phyloP scores from a whole-genome alignment of 2,797 vertebrate species.

The Rhadinocentrus ornatus region DNA sequence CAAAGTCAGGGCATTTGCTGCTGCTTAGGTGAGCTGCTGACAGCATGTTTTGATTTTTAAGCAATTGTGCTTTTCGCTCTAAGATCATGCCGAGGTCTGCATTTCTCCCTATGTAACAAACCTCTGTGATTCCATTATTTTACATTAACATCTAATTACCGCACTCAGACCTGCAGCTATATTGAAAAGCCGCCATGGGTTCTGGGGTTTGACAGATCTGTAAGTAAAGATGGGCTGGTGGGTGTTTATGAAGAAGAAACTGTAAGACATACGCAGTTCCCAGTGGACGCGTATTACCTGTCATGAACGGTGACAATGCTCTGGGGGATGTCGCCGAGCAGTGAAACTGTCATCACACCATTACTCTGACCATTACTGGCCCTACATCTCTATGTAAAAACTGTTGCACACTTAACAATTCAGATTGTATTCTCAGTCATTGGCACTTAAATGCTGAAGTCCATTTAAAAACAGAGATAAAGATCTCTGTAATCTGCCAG shows the following conservation, averaged over 20 bases:
- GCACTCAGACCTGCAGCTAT: conserved; percentile 70
- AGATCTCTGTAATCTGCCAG: conserved; percentile 82
- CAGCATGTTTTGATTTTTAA: conserved; percentile 96
- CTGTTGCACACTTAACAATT: conserved; percentile 83
- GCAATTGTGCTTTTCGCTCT: conserved; percentile 85
- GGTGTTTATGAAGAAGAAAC: conserved; percentile 76
- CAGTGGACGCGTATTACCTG: conserved; percentile 78
- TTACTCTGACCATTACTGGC: conserved; percentile 84
- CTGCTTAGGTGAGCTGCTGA: conserved; percentile 87
- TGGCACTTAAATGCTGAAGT: conserved; percentile 82
- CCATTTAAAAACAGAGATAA: conserved; percentile 83
- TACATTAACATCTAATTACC: conserved; percentile 81
- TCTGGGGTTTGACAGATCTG: conserved; percentile 73
- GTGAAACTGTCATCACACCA: conserved; percentile 88
- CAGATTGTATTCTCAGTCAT: conserved; percentile 81
- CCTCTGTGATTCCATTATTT: conserved; percentile 75
- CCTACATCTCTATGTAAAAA: conserved; percentile 78
- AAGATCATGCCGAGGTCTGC: conserved; percentile 70
- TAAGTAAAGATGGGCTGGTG: conserved; percentile 72
- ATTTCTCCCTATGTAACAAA: conserved; percentile 69
- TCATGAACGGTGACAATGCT: conserved; percentile 83
- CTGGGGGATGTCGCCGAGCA: conserved; percentile 79
- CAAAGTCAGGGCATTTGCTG: conserved; percentile 92
- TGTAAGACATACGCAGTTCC: conserved; percentile 77
- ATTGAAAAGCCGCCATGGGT: conserved; percentile 61